Evolutionary conservation across 1,140 invertebrate species (phyloP).

Genomic region (Camponotus floridanus): DNA sequence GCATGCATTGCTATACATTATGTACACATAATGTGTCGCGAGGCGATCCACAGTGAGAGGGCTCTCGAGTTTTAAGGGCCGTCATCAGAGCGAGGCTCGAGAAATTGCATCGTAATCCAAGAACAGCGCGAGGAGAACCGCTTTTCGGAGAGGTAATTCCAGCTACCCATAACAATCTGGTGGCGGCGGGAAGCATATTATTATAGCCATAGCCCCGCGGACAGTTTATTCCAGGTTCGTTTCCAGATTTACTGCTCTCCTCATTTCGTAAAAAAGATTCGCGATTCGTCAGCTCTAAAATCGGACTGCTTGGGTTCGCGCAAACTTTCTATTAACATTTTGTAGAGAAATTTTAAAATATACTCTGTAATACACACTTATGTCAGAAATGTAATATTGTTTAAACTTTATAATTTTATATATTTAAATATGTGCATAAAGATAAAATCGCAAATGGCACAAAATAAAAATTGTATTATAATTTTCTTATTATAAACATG

Average conservation of each 20-base stretch:
- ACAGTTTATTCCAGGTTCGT: constrained; percentile 83
- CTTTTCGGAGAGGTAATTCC: constrained; percentile 79
- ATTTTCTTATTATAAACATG: not conserved
- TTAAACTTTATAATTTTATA: not conserved
- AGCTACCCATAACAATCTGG: constrained; percentile 75
- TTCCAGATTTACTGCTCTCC: constrained; percentile 79
- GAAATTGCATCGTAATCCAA: constrained; percentile 80
- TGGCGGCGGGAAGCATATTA: constrained; percentile 79
- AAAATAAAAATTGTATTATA: no score
- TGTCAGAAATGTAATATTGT: not conserved
- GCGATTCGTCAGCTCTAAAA: constrained; percentile 64
- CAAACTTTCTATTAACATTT: constrained; percentile 24
- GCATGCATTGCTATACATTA: constrained; percentile 37
- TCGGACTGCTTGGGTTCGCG: constrained; percentile 45
- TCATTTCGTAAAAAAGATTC: constrained; percentile 75
- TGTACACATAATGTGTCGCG: constrained; percentile 53
- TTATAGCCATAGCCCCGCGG: constrained; percentile 76
- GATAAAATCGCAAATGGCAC: no score
- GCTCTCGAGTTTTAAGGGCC: constrained; percentile 69
- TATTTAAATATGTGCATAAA: constrained; percentile 1
- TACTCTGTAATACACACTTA: not conserved
- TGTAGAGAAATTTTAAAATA: not conserved
- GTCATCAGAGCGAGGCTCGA: constrained; percentile 68
- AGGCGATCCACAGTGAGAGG: constrained; percentile 6
- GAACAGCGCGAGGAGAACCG: constrained; percentile 65